Base-by-base conservation (phyloP, 2,888 invertebrate species). In the Mythimna albipuncta region DNA sequence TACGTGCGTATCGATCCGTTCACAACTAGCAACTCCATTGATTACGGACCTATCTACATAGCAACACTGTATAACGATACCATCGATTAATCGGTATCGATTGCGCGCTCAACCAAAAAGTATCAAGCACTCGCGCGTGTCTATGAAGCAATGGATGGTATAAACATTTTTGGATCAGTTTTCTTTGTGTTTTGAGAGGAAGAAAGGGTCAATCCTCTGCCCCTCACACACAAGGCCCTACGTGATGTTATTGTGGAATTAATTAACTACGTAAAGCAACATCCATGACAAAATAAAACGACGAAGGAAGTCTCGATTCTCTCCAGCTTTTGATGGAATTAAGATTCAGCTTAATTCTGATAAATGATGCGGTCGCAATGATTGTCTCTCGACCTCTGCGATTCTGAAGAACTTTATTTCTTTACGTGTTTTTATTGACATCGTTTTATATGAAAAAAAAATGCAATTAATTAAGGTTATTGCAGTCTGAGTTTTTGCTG, bases 241-340 rank as follows among this genome's bases (percentile, higher is more conserved):
- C 93, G 94, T 94, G 94, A 92, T 89, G 91, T 88, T 89, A 93
- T 93, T 92, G 91, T 89, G 75, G 86, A 92, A 90, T 93, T 93
- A 93, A 94, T 94, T 92, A 93, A 89, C 87, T 83, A 88, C 85
- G 80, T 73, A 82, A 79, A 84, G 86, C 62, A 78, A 83, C 75
- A 84, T 62, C 81, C 86, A 83, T 87, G 86, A 86, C 85, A 83
- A 84, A 81, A 87, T 87, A 85, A 87, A 89, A 89, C 81, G 81
- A 81, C 68, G 68, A 74, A 86, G 86, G 87, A 85, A 86, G 85
- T 82, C 73, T 82, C 82, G 84, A 87, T 90, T 88, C 74, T 87
- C 76, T 69, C 68, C 79, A 87, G 77, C 75, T 77, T 83, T 81
- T 81, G 78, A 80, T 73, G 70, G 76, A 74, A 84, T 78, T 77